A percentile compares a stretch with the other conserved stretches of the same genome.
Conservation (phyloP, 2,888 invertebrate species). For the Mimas tiliae region DNA sequence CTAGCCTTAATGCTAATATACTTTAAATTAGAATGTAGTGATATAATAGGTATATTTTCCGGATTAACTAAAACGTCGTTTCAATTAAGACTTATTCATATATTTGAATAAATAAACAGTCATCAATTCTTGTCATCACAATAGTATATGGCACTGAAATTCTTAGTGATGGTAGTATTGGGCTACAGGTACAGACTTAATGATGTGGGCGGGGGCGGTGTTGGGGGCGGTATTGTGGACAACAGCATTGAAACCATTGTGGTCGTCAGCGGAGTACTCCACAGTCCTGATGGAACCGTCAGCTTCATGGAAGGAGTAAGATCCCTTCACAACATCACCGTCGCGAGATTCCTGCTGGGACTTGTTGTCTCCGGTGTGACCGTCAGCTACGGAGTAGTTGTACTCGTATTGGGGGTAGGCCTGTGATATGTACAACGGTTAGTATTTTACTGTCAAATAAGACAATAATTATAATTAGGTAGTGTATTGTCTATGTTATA, state of each 20-base stretch:
- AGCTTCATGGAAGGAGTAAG: slow-evolving; percentile 75
- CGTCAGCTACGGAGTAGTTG: slow-evolving; percentile 79
- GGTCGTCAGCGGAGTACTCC: slow-evolving; percentile 74
- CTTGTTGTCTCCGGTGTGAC: slow-evolving; percentile 80
- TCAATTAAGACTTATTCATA: slow-evolving; percentile 23
- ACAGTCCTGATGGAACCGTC: slow-evolving; percentile 79
- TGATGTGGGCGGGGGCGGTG: slow-evolving; percentile 42
- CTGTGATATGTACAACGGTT: slow-evolving; percentile 37
- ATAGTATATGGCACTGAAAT: not conserved
- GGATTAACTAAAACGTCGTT: not conserved
- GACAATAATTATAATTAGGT: not conserved
- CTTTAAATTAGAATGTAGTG: too few species aligned
- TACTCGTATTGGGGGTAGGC: slow-evolving; percentile 70
- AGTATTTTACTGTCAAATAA: not conserved
- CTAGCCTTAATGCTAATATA: too few species aligned
- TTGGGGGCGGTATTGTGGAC: slow-evolving; percentile 60
- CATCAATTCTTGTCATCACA: slow-evolving; percentile 32
- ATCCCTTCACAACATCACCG: slow-evolving; percentile 77
- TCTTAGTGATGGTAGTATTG: slow-evolving; percentile 55
- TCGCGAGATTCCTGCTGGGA: slow-evolving; percentile 75
- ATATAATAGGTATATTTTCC: not conserved
- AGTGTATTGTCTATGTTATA: not conserved
- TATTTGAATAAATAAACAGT: slow-evolving; percentile 39
- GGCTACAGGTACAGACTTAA: slow-evolving; percentile 47
- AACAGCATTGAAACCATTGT: slow-evolving; percentile 70